Evolutionary conservation across 2,797 vertebrate genomes (phyloP).

Genomic region (Phataginus tricuspis): DNA sequence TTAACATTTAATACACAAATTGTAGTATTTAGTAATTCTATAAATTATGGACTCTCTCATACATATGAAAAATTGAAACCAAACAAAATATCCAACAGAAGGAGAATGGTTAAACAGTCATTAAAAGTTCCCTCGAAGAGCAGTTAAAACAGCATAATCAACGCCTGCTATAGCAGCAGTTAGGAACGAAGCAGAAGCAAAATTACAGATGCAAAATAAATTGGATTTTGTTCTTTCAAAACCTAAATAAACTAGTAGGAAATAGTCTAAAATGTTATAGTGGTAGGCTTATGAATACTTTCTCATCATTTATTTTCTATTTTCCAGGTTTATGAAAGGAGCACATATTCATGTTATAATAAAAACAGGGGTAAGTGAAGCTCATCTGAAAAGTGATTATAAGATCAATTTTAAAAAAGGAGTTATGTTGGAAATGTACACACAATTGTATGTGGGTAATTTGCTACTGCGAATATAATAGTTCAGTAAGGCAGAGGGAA

Average conservation of each 20-base stretch:
- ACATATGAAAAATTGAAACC: conserved; percentile 24
- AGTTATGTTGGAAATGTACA: not conserved
- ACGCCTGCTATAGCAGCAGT: not conserved
- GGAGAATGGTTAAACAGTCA: not conserved
- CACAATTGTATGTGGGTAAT: conserved; percentile 30
- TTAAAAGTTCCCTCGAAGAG: conserved; percentile 12
- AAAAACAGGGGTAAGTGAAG: not conserved
- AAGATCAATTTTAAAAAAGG: not conserved
- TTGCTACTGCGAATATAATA: conserved; percentile 59
- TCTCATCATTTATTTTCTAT: conserved; percentile 50
- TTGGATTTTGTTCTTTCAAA: conserved; percentile 34
- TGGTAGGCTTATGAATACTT: not conserved
- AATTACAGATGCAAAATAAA: conserved; percentile 43
- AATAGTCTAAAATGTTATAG: conserved; percentile 40
- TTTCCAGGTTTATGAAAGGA: conserved; percentile 51
- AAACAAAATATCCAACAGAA: conserved; percentile 41
- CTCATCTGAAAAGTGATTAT: not conserved
- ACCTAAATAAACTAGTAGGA: not conserved
- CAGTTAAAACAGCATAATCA: not conserved
- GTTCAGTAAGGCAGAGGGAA: conserved; percentile 26
- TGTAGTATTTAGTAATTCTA: not conserved
- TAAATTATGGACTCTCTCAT: conserved; percentile 11
- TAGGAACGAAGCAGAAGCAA: conserved; percentile 27
- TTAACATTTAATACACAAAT: not conserved
- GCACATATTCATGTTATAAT: not conserved